Percentiles rank a stretch among this genome's conserved stretches.
These are phyloP conservation scores for Pelosia muscerda DNA, from an alignment of 2,888 invertebrate genomes.

Conservation along the genomic window DNA sequence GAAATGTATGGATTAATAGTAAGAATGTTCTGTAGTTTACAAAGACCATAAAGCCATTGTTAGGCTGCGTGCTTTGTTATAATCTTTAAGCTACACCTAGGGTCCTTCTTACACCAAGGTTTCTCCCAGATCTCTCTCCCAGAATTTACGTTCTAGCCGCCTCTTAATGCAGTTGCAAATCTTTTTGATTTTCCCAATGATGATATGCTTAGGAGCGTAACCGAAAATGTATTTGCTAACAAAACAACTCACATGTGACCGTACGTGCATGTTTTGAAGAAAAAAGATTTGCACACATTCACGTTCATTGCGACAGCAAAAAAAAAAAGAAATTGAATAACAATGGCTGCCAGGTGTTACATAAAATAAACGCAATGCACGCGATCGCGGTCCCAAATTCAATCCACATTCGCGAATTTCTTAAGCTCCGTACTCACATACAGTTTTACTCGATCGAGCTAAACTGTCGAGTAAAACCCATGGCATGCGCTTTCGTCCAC, in stretches of 20 bases:
- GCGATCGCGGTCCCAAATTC: conserved; percentile 41
- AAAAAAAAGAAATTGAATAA: conserved; percentile 50
- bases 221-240: conserved; percentile 10
- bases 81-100: neutral
- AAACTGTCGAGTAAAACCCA: no score
- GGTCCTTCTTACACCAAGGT: no score
- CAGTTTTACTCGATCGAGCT: no score
- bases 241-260: conserved; percentile 16
- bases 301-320: conserved; percentile 45
- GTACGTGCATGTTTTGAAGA: conserved; percentile 30
- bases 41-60: no score
- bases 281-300: conserved; percentile 37
- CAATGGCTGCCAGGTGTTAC: conserved; percentile 52
- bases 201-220: conserved; percentile 6
- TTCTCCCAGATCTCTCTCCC: no score
- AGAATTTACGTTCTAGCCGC: neutral
- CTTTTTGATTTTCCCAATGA: conserved; percentile 7
- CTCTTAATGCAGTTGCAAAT: neutral
- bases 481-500: no score
- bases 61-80: neutral
- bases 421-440: no score
- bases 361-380: conserved; percentile 44
- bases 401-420: conserved; percentile 38
- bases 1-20: neutral
- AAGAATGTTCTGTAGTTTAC: no score